Evolutionary conservation across 2,797 vertebrate genomes (phyloP).

Genomic region (Tamandua tetradactyla): DNA sequence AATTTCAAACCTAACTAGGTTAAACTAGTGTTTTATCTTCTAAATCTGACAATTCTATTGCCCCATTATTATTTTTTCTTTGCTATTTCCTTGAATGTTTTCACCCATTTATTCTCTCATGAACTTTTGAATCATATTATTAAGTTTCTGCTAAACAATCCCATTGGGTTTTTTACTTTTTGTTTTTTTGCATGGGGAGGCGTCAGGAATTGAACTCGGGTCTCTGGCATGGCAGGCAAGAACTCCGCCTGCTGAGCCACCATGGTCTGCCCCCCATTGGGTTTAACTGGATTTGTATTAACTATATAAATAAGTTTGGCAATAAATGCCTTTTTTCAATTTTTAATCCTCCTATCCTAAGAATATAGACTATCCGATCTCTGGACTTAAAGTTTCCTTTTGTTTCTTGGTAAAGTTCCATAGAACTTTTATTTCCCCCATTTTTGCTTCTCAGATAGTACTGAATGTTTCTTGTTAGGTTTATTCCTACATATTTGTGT

Average conservation of each 20-base stretch:
- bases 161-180: background rate
- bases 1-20: background rate
- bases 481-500: background rate
- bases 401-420: background rate
- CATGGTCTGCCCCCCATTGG: no score
- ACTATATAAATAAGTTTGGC: background rate
- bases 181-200: no score
- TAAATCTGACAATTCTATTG: background rate
- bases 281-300: background rate
- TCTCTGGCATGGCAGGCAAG: no score
- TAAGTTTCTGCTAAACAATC: background rate
- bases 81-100: background rate
- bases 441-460: background rate
- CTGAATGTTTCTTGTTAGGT: background rate
- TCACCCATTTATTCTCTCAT: background rate
- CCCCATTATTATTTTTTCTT: background rate
- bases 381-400: background rate
- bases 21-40: background rate
- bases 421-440: background rate
- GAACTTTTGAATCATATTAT: background rate
- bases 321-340: background rate
- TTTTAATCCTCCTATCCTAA: background rate
- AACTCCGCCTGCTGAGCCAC: no score
- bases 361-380: background rate
- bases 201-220: no score